Base-by-base conservation (phyloP, 2,888 invertebrate genomes). In the Encarsia formosa region DNA sequence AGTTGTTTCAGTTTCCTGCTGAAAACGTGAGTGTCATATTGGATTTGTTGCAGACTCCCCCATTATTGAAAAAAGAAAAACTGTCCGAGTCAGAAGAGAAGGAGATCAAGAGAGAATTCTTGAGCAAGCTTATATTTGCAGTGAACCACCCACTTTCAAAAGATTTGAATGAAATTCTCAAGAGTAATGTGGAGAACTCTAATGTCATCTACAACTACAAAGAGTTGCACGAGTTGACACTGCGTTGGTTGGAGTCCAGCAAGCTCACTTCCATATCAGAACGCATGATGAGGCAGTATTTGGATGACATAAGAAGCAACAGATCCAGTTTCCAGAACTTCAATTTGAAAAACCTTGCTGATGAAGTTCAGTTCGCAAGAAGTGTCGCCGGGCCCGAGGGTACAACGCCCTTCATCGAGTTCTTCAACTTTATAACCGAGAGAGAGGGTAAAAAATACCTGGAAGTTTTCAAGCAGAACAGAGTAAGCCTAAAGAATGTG, bases 161-260 rank as follows among this genome's bases (percentile, higher is more conserved):
- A 47, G 31, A 52, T 35, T 54, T 60, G 43, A 61, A 46, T 49
- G 49, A 23, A 37, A 32, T 56, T 46, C 19, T 60, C 50, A 59
- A 42, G 57, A 32, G 43, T 46, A 52, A 59, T 39, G 49, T 59
- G 45, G 52, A 47, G 37, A 49, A 34, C 16, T 22, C 31, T 13
- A 13, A 50, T 31, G 35, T 62, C 59, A 59, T 61, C 53, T 63
- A 65, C 53, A 60, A 57, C 56, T 61, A 61, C 29, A 59, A 64
- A 54, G 56, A 66, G 53, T 61, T 65, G 59, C 56, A 61, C 41
- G 66, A 66, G 63, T 46, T 65, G 55, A 52, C 62, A 15, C 59
- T 65, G 58, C 63, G 66, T 56, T 66, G 65, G 65, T 61, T 46
- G 56, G 66, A 66, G 58, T 65, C 62, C 56, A 61, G 61, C 54